Conservation (phyloP, 2,113 vertebrate genomes). For the Chloropsis hardwickii region DNA sequence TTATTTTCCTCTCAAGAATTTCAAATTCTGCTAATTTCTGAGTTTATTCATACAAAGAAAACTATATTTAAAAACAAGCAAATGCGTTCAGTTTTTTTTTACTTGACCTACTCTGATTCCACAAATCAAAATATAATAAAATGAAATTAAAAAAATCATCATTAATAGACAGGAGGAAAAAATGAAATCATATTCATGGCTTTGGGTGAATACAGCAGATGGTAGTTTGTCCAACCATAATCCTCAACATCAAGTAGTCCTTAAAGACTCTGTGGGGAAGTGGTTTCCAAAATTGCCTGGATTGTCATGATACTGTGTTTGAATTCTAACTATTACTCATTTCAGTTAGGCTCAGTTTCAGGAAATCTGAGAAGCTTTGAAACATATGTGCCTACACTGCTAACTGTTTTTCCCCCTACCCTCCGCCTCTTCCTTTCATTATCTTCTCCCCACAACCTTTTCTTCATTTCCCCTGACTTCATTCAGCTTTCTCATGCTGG, state of each 20-base stretch:
- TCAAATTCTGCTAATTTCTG: background rate
- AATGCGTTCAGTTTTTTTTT: background rate
- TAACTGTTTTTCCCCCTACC: background rate
- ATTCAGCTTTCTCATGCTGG: slow-evolving; percentile 29
- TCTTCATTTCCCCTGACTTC: slow-evolving; percentile 34
- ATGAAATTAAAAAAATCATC: background rate
- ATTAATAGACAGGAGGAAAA: background rate
- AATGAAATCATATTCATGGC: background rate
- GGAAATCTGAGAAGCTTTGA: slow-evolving; percentile 40
- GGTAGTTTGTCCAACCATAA: background rate
- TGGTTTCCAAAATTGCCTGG: slow-evolving; percentile 30
- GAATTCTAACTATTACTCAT: slow-evolving; percentile 26
- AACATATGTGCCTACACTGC: slow-evolving; percentile 23
- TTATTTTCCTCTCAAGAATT: background rate
- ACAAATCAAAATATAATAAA: background rate
- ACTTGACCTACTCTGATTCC: background rate
- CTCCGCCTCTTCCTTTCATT: background rate
- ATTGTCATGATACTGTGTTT: background rate
- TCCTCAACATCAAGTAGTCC: background rate
- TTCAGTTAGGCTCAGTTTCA: slow-evolving; percentile 38
- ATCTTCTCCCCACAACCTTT: slow-evolving; percentile 20
- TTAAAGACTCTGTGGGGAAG: background rate
- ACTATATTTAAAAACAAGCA: background rate
- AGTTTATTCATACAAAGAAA: slow-evolving; percentile 10
- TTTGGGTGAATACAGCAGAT: slow-evolving; percentile 18